Percentiles rank a stretch among this genome's conserved stretches.
Evolutionary conservation across 1,140 invertebrate genomes (phyloP).

Genomic region (Drosophila nasuta): DNA sequence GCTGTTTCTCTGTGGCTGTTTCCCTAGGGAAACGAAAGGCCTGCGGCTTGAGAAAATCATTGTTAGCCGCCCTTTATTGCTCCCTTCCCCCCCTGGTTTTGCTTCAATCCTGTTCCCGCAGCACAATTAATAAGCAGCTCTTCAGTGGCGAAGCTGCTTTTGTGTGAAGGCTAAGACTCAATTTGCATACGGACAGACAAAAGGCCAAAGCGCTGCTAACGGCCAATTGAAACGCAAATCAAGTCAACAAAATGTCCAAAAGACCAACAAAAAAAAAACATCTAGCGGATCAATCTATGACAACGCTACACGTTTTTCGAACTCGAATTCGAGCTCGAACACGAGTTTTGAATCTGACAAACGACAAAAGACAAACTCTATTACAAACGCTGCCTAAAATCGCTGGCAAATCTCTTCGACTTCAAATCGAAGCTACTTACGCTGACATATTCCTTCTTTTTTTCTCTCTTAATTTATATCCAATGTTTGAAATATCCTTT

Average conservation of each 20-base stretch:
- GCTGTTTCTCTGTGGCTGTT: constrained; percentile 41
- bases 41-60: constrained; percentile 41
- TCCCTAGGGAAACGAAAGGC: constrained; percentile 62
- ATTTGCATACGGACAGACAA: constrained; percentile 64
- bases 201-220: constrained; percentile 32
- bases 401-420: background rate
- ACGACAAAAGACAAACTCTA: background rate
- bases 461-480: no score
- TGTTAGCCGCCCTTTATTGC: constrained; percentile 20
- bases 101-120: background rate
- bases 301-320: constrained; percentile 19
- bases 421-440: constrained; percentile 35
- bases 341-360: background rate
- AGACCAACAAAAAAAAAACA: constrained; percentile 5
- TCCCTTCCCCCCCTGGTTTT: background rate
- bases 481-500: no score
- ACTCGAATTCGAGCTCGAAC: background rate
- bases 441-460: constrained; percentile 32
- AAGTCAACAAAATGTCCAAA: constrained; percentile 3
- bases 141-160: background rate
- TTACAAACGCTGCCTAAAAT: background rate
- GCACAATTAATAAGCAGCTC: background rate
- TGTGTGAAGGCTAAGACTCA: constrained; percentile 19
- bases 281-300: constrained; percentile 18
- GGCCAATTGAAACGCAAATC: constrained; percentile 22